Evolutionary conservation across 2,113 vertebrate species (phyloP).

Genomic region (Malurus cyaneus): DNA sequence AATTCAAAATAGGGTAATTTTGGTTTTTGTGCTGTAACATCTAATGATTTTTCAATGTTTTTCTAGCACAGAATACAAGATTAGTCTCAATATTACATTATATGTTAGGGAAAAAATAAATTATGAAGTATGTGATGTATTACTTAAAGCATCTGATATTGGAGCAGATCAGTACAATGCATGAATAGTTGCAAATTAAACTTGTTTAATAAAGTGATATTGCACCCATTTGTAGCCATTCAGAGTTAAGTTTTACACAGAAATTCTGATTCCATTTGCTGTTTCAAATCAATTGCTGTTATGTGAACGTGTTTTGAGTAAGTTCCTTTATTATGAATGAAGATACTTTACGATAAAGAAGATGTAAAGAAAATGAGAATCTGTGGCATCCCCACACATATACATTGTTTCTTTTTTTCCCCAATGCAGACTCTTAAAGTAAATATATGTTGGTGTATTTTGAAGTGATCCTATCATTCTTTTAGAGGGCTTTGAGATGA

Average conservation of each 20-base stretch:
- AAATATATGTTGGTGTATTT: neutral
- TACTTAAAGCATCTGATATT: neutral
- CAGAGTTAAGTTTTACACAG: neutral
- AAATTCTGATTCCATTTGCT: neutral
- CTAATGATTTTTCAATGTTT: neutral
- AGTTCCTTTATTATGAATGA: neutral
- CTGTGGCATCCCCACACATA: neutral
- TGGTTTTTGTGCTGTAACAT: neutral
- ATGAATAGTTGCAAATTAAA: neutral
- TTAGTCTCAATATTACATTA: neutral
- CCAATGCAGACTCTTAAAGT: neutral
- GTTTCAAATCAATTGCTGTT: neutral
- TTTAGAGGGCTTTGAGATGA: neutral
- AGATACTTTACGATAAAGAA: neutral
- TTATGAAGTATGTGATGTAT: neutral
- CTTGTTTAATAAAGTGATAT: neutral
- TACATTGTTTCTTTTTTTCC: neutral
- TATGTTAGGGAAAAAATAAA: neutral
- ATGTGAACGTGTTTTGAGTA: neutral
- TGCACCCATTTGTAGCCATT: neutral
- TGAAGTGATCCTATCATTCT: neutral
- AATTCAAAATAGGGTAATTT: neutral
- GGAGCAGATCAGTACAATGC: neutral
- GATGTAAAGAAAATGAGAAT: neutral
- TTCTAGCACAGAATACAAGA: neutral